A percentile compares a stretch with the other conserved stretches of the same genome.
Conservation (phyloP, 2,797 vertebrate genomes). For the Lophotriccus pileatus region DNA sequence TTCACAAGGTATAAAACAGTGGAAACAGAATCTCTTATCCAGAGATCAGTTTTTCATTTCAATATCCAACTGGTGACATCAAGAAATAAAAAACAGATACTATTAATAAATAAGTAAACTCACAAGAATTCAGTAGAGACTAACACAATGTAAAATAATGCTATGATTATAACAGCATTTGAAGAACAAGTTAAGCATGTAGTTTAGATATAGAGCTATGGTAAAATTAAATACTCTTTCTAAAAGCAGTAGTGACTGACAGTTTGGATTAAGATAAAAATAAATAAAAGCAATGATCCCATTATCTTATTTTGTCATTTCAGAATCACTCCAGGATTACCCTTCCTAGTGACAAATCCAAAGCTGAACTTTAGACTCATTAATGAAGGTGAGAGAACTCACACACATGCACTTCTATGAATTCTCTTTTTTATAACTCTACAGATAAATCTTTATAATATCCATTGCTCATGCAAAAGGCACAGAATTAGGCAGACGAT, state of each 20-base stretch:
- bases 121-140: not conserved
- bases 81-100: not conserved
- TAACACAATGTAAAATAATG: not conserved
- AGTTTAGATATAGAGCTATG: not conserved
- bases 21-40: not conserved
- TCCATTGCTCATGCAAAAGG: not conserved
- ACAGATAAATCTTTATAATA: not conserved
- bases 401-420: not conserved
- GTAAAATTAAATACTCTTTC: not conserved
- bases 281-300: not conserved
- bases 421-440: not conserved
- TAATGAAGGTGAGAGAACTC: not conserved
- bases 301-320: not conserved
- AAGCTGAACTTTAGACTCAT: not conserved
- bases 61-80: not conserved
- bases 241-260: not conserved
- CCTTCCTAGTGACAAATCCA: not conserved
- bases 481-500: not conserved
- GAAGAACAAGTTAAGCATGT: not conserved
- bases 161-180: not conserved
- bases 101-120: not conserved
- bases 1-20: not conserved
- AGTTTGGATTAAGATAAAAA: not conserved
- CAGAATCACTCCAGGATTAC: not conserved
- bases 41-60: not conserved